These are phyloP conservation scores for Ondatra zibethicus DNA, from an alignment of 2,113 vertebrate species.

Conservation along the genomic window DNA sequence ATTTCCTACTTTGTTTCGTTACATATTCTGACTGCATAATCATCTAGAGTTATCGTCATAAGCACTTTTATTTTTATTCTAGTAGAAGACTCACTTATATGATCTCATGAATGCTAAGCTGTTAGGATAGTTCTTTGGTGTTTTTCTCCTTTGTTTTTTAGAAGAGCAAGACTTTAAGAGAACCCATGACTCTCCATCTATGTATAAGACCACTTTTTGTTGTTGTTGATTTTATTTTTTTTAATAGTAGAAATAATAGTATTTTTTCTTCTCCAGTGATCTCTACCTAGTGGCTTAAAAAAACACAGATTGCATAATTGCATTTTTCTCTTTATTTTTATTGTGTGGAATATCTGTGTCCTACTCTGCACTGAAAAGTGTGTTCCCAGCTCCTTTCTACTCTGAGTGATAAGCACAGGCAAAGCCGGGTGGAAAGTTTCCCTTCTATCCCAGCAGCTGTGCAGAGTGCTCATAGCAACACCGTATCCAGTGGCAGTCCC, in stretches of 20 bases:
- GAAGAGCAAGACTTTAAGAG: not conserved
- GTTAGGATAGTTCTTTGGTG: not conserved
- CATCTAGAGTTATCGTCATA: not conserved
- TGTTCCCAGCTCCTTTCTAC: not conserved
- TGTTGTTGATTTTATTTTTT: not conserved
- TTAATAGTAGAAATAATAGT: not conserved
- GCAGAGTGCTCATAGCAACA: not conserved
- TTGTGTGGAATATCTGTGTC: not conserved
- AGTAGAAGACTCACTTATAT: not conserved
- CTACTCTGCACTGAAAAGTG: not conserved
- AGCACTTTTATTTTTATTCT: not conserved
- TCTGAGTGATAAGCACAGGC: not conserved
- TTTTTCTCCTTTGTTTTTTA: not conserved
- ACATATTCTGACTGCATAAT: not conserved
- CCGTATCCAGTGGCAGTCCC: not conserved
- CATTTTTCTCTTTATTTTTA: not conserved
- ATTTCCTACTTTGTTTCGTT: not conserved
- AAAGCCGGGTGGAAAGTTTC: not conserved
- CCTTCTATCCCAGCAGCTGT: not conserved
- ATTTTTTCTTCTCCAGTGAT: not conserved
- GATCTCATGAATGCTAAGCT: not conserved
- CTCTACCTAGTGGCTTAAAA: not conserved
- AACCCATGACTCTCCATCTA: not conserved
- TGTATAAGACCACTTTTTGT: not conserved
- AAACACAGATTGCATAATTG: not conserved